Conservation (phyloP, 2,797 vertebrate species). For the Tapirus indicus region DNA sequence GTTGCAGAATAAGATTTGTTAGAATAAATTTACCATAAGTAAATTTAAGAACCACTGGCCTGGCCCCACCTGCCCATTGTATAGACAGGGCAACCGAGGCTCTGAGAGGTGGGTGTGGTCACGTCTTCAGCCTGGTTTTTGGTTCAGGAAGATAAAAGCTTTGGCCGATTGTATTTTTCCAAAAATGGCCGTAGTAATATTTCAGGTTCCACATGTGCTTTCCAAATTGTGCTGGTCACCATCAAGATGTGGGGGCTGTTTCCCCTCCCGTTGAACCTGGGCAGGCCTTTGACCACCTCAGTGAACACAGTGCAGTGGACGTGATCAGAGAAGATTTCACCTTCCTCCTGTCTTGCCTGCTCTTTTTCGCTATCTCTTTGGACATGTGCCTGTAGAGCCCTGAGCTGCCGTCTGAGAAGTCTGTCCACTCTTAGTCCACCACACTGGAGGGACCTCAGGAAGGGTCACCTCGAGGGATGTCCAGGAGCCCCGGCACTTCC, state of each 20-base stretch:
- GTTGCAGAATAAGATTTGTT: background rate
- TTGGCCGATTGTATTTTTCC: background rate
- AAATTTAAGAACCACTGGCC: background rate
- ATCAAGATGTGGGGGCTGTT: background rate
- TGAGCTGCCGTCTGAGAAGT: accelerated
- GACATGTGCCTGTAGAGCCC: background rate
- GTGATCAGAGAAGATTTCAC: background rate
- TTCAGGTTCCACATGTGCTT: background rate
- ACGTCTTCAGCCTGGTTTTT: background rate
- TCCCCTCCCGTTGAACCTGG: background rate
- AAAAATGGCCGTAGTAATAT: background rate
- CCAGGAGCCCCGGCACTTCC: background rate
- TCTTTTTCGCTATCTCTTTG: background rate
- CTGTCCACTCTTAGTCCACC: background rate
- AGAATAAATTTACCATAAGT: background rate
- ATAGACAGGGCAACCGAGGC: background rate
- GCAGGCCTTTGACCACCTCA: accelerated
- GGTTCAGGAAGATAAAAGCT: background rate
- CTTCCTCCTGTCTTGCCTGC: background rate
- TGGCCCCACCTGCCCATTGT: background rate
- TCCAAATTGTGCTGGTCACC: background rate
- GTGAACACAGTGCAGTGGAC: accelerated
- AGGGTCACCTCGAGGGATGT: too few relatives aligned
- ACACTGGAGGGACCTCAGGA: background rate
- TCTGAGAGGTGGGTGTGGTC: background rate